These are phyloP conservation scores for Mantis religiosa DNA, from an alignment of 2,888 invertebrate species.

Conservation along the genomic window DNA sequence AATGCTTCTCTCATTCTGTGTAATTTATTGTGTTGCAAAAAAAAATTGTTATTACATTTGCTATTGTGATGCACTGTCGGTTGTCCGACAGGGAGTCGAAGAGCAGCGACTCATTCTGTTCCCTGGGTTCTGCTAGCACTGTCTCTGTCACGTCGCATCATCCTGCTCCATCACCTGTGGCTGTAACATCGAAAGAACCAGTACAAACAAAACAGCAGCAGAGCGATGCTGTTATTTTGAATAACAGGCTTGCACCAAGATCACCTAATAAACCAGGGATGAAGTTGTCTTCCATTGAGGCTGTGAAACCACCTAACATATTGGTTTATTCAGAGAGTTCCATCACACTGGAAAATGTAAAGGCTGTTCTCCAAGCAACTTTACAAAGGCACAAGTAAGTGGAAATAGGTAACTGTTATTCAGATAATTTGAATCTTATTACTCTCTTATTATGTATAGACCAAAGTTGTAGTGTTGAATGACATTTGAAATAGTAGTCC, in stretches of 20 bases:
- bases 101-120: constrained; percentile 34
- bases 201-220: background rate
- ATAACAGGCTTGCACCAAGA: background rate
- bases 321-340: constrained; percentile 77
- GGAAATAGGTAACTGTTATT: background rate
- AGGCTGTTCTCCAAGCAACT: constrained; percentile 62
- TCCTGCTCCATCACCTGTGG: background rate
- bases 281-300: constrained; percentile 16
- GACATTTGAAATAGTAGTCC: too few species aligned
- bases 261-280: constrained; percentile 1
- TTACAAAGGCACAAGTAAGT: constrained; percentile 67
- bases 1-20: background rate
- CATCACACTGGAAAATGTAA: constrained; percentile 69
- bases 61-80: background rate
- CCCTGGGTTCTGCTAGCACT: constrained; percentile 34
- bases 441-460: too few species aligned
- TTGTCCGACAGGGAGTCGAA: constrained; percentile 24
- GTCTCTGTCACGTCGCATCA: constrained; percentile 25
- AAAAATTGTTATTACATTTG: background rate
- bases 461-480: too few species aligned
- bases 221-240: background rate
- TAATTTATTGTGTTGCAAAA: background rate
- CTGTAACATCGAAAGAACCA: background rate
- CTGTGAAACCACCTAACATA: constrained; percentile 71
- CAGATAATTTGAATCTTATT: too few species aligned